Percentiles rank a stretch among this genome's conserved stretches.
Evolutionary conservation across 1,140 invertebrate genomes (phyloP).

Genomic region (Seison nebaliae): DNA sequence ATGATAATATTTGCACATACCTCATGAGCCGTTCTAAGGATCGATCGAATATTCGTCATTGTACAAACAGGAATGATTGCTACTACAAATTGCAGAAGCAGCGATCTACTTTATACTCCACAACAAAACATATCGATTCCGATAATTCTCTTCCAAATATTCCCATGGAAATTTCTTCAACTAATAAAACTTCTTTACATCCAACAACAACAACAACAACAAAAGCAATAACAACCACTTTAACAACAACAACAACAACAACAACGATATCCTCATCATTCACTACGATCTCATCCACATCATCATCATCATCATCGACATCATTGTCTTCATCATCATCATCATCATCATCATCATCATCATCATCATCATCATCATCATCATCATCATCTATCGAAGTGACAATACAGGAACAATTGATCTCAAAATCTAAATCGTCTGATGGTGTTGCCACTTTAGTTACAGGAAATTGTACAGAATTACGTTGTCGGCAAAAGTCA

Average conservation of each 20-base stretch:
- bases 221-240: neutral
- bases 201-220: slow-evolving; percentile 2
- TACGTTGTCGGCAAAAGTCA: neutral
- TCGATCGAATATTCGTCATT: too few relatives aligned
- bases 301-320: slow-evolving; percentile 11
- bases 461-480: neutral
- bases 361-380: slow-evolving; percentile 6
- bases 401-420: neutral
- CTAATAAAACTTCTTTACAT: neutral
- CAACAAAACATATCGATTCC: too few relatives aligned
- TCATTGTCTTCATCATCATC: slow-evolving; percentile 5
- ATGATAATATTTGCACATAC: too few relatives aligned
- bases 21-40: too few relatives aligned
- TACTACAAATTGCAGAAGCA: too few relatives aligned
- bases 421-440: neutral
- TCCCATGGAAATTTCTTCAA: too few relatives aligned
- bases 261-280: neutral
- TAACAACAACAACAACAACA: neutral
- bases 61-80: too few relatives aligned
- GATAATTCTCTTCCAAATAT: too few relatives aligned
- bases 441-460: neutral
- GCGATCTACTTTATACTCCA: too few relatives aligned
- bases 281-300: slow-evolving; percentile 2
- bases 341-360: slow-evolving; percentile 2
- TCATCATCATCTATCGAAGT: neutral